phyloP scores from a whole-genome alignment of 2,113 vertebrate genomes.

The Litocranius walleri region DNA sequence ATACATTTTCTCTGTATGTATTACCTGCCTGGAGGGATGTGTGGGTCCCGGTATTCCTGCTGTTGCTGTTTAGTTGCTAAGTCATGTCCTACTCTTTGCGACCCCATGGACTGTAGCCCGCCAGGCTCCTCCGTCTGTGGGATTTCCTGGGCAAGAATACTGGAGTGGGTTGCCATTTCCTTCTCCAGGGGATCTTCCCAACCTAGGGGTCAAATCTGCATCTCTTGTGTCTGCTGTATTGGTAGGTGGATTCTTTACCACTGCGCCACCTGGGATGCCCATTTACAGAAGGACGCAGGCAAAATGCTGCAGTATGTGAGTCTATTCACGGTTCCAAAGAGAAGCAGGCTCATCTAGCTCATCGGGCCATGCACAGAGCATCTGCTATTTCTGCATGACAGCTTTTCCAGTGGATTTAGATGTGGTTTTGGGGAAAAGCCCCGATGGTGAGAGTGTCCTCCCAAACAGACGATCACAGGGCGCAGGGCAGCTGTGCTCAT shows the following conservation, averaged over 20 bases:
- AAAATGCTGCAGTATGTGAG: neutral
- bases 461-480: neutral
- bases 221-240: neutral
- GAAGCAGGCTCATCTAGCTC: neutral
- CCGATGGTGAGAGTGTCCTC: neutral
- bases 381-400: neutral
- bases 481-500: neutral
- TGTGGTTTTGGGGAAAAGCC: neutral
- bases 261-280: neutral
- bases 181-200: neutral
- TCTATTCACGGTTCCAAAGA: neutral
- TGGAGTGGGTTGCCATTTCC: neutral
- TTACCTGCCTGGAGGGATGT: neutral
- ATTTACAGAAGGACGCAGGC: neutral
- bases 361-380: rapidly evolving
- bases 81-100: neutral
- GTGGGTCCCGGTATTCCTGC: neutral
- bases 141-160: neutral
- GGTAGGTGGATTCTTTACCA: neutral
- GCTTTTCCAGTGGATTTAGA: neutral
- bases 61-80: neutral
- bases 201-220: rapidly evolving
- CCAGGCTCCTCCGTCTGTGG: neutral
- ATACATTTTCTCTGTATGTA: neutral
- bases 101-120: neutral